phyloP scores from a whole-genome alignment of 1,140 invertebrate species.

The Drosophila punjabiensis region DNA sequence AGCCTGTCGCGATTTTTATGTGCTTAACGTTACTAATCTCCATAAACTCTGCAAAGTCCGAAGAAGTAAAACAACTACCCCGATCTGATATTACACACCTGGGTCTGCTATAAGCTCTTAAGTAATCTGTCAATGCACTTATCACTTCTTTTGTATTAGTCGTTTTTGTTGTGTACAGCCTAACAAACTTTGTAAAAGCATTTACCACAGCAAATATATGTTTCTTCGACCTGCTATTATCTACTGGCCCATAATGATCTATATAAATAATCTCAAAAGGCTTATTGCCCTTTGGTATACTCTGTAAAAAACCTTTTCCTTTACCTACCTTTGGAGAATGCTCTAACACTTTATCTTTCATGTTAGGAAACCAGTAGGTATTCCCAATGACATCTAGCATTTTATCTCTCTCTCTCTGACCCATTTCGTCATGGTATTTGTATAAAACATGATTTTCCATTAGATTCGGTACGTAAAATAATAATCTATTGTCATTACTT shows the following conservation, averaged over 20 bases:
- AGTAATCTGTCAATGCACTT: background rate
- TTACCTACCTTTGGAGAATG: background rate
- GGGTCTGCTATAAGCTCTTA: background rate
- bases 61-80: background rate
- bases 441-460: background rate
- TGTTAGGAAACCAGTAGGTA: background rate
- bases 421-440: background rate
- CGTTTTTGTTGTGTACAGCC: no score
- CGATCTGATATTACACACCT: background rate
- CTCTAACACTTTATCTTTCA: background rate
- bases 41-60: background rate
- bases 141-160: no score
- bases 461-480: background rate
- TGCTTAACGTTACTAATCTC: background rate
- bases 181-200: background rate
- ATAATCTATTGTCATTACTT: background rate
- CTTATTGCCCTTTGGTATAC: no score
- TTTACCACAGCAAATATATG: background rate
- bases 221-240: no score
- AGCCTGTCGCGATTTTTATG: background rate
- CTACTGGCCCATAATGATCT: no score
- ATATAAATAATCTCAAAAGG: no score
- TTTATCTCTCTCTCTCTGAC: background rate
- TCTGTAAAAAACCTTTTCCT: no score
- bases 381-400: background rate